Percentiles rank a stretch among this genome's conserved stretches.
Evolutionary conservation across 2,888 invertebrate species (phyloP).

Genomic region (Eupithecia dodoneata): DNA sequence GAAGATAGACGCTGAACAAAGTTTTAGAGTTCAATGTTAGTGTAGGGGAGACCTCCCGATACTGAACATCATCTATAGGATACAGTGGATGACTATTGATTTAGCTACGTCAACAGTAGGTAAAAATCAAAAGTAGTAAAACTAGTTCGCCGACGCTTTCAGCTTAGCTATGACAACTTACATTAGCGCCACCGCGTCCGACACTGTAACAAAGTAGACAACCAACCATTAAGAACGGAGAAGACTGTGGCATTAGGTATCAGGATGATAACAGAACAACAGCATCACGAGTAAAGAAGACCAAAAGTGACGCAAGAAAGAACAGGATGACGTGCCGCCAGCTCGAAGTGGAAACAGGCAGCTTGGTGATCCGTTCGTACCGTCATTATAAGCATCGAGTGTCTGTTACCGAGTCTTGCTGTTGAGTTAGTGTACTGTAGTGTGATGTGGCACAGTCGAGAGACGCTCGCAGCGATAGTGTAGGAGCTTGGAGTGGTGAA

Average conservation of each 20-base stretch:
- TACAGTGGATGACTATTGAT: conserved; percentile 60
- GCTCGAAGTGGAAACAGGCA: conserved; percentile 32
- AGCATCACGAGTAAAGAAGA: conserved; percentile 32
- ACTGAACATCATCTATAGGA: conserved; percentile 64
- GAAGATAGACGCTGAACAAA: conserved; percentile 61
- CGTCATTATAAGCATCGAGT: conserved; percentile 77
- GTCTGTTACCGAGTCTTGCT: conserved; percentile 78
- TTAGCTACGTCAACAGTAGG: conserved; percentile 58
- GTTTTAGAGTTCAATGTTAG: conserved; percentile 77
- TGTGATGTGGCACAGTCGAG: conserved; percentile 78
- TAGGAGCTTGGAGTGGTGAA: conserved; percentile 77
- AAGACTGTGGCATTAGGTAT: conserved; percentile 19
- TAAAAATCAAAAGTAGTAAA: conserved; percentile 64
- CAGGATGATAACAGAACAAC: conserved; percentile 21
- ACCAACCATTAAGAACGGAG: conserved; percentile 42
- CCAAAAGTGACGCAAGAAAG: conserved; percentile 44
- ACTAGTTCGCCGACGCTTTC: conserved; percentile 74
- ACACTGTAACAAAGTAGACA: conserved; percentile 53
- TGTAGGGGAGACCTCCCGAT: conserved; percentile 72
- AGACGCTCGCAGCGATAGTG: conserved; percentile 72
- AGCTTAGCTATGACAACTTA: conserved; percentile 66
- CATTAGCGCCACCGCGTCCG: conserved; percentile 50
- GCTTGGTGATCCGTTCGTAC: conserved; percentile 70
- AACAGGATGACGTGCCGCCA: conserved; percentile 46
- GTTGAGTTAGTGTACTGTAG: conserved; percentile 82